These are phyloP conservation scores for Clinocottus analis DNA, from an alignment of 2,113 vertebrate genomes.

Conservation along the genomic window DNA sequence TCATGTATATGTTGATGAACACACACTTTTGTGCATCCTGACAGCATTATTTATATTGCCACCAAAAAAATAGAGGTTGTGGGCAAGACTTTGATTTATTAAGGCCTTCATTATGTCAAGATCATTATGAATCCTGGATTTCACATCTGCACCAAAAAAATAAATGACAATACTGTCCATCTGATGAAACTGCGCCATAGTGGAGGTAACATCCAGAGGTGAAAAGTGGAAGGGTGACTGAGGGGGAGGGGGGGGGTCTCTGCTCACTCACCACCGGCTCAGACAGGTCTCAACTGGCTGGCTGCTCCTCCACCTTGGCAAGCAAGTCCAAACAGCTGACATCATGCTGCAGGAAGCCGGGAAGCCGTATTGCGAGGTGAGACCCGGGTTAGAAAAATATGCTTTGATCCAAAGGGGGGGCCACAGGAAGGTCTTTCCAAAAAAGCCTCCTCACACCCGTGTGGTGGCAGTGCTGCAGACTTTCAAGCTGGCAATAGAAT, in stretches of 20 bases:
- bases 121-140: background rate
- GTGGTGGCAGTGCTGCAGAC: background rate
- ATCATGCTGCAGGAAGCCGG: constrained; percentile 63
- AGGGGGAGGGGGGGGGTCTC: constrained; percentile 15
- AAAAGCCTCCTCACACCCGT: constrained; percentile 9
- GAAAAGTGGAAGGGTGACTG: constrained; percentile 5
- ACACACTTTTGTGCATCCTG: background rate
- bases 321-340: constrained; percentile 70
- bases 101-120: background rate
- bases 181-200: background rate
- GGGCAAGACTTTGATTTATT: background rate
- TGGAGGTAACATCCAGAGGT: constrained; percentile 13
- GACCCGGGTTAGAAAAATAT: constrained; percentile 61
- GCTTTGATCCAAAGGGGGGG: constrained; percentile 56
- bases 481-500: background rate
- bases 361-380: constrained; percentile 53
- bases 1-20: background rate
- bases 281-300: constrained; percentile 66
- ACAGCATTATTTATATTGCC: background rate
- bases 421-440: constrained; percentile 24
- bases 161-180: background rate
- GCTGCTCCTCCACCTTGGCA: constrained; percentile 47
- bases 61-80: background rate
- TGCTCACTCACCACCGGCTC: constrained; percentile 50
- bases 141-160: background rate